These are phyloP conservation scores for Cryptoprocta ferox DNA, from an alignment of 2,797 vertebrate genomes.

Conservation along the genomic window DNA sequence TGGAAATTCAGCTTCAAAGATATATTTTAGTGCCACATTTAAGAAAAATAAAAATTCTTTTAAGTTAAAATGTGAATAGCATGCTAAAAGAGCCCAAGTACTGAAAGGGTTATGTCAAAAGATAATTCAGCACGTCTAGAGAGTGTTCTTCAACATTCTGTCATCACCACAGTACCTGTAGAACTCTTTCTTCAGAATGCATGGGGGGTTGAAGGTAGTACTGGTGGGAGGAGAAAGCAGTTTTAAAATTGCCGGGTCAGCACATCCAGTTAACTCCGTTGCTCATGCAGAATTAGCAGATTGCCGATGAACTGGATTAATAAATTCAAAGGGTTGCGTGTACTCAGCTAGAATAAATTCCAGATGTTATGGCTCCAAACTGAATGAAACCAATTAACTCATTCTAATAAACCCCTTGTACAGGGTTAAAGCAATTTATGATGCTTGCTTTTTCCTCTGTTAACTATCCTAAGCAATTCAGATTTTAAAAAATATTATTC, in stretches of 20 bases:
- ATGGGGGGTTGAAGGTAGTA: background rate
- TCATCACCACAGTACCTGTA: background rate
- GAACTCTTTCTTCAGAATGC: background rate
- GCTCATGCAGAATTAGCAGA: slow-evolving; percentile 25
- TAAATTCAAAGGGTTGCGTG: slow-evolving; percentile 35
- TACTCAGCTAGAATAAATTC: slow-evolving; percentile 44
- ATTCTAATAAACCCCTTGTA: slow-evolving; percentile 53
- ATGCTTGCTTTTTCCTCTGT: slow-evolving; percentile 23
- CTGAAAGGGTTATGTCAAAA: background rate
- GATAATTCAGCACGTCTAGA: background rate
- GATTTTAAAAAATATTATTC: background rate
- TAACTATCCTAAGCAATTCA: background rate
- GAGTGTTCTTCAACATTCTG: background rate
- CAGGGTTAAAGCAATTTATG: background rate
- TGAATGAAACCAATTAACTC: slow-evolving; percentile 45
- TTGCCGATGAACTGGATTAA: background rate
- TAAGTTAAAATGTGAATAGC: background rate
- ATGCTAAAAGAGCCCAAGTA: background rate
- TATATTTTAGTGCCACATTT: background rate
- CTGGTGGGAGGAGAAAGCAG: background rate
- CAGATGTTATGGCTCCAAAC: slow-evolving; percentile 20
- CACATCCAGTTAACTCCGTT: background rate
- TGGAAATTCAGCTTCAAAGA: slow-evolving; percentile 29
- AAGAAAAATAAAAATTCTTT: slow-evolving; percentile 18
- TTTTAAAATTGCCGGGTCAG: background rate